Base-by-base conservation (phyloP, 2,797 vertebrate genomes). In the Periophthalmus magnuspinnatus region DNA sequence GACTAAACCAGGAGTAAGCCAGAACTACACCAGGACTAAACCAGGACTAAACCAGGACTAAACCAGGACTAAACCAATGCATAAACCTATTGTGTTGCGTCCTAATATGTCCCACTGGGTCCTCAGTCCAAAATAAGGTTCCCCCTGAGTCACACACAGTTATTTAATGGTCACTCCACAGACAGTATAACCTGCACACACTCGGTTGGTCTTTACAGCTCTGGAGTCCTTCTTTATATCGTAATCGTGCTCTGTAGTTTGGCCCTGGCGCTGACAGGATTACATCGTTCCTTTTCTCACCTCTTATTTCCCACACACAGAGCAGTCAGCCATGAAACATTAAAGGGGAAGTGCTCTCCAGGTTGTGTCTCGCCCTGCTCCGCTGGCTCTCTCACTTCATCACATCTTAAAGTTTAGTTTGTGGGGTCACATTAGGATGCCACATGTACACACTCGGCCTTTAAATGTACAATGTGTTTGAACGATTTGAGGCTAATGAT, bases 321-420 rank as follows among this genome's bases (percentile, higher is more conserved):
- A 28, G 17, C 56, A 9, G 28, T 65, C 52, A 7, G 60, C 70
- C 69, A 68, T 88, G 70, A 90, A 85, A 84, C 72, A 75, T 88
- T 86, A 75, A 81, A 74, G 69, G 6, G 56, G 32, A 67, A 71
- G 74, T 67, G 68, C 68, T 75, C 77, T 59, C 47, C 57, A 14
- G 69, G 17, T 57, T 62, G 24, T 16, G 36, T 22, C 48, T 73
- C 17, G 60, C 58, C 64, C 16, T 32, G 56, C 75, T 80, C 66
- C 9, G 67, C 22, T 84, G 61, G 71, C 63, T 81, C 68, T 66
- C 63, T 65, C 68, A 6, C 75, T 28, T 50, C 55, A 54, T 19
- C 21, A 65, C 67, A 2, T 62, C 8, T 21, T 28, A 5, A 2
- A 13, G 9, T 41, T 21, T 6, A 38, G 34, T 41, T 21, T 60